Evolutionary conservation across 2,797 vertebrate species (phyloP).

Genomic region (Clarias fuscus): DNA sequence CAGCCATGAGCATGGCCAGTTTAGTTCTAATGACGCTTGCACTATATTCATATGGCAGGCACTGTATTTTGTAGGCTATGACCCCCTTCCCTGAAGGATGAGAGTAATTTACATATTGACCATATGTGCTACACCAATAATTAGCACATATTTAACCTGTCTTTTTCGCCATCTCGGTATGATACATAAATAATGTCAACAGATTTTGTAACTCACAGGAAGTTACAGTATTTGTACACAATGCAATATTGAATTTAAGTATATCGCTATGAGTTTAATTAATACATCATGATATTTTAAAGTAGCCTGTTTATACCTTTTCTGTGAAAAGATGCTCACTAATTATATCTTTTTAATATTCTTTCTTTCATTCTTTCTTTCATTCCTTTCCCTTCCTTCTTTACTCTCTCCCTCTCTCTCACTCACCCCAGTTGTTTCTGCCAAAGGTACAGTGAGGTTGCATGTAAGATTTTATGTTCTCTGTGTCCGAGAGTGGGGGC

Average conservation of each 20-base stretch:
- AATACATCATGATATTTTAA: neutral
- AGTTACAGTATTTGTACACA: neutral
- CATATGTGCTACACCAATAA: neutral
- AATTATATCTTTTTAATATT: conserved; percentile 60
- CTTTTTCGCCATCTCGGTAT: neutral
- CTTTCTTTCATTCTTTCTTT: neutral
- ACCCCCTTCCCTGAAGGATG: neutral
- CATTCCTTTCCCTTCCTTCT: neutral
- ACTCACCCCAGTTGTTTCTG: conserved; percentile 94
- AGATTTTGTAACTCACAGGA: conserved; percentile 33
- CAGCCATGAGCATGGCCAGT: neutral
- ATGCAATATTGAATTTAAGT: neutral
- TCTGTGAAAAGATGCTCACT: conserved; percentile 67
- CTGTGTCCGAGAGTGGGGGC: conserved; percentile 27
- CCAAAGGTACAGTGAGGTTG: conserved; percentile 94
- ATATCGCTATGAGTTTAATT: neutral
- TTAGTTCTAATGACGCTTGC: neutral
- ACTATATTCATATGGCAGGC: neutral
- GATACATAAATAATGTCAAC: conserved; percentile 5
- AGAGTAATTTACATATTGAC: neutral
- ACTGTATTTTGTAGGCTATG: neutral
- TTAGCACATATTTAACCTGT: neutral
- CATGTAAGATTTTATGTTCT: conserved; percentile 69
- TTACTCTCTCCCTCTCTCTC: conserved; percentile 62
- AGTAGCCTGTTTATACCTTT: neutral